Evolutionary conservation across 2,113 vertebrate species (phyloP), one percentile per base, ranked within the genome.

Genomic region (Porphyrio hochstetteri): DNA sequence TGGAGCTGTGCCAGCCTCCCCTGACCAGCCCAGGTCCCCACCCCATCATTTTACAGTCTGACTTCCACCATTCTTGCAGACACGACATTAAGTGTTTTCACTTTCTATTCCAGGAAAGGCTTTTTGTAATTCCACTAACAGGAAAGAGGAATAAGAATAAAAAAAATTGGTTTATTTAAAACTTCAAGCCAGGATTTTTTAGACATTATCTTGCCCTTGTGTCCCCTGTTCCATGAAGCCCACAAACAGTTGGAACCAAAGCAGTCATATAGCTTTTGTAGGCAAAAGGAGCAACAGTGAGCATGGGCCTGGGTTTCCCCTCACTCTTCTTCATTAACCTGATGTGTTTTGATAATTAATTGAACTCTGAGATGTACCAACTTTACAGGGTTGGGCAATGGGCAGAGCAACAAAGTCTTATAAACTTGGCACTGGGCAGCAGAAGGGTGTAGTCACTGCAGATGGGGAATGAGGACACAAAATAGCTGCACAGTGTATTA

Each of bases 241-340:
- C 38, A 52, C 31, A 71, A 67, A 35, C 5, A 16, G n/a, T 61
- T 50, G n/a, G 42, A 46, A 46, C 48, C 13, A 64, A 69, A 76
- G 48, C 36, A 5, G 4, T 14, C 40, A 53, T 2, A 12, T 0
- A 69, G 10, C 6, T 86, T 48, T 24, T 2, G 6, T 7, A 50
- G 35, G 46, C 9, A 69, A 53, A 70, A 64, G 23, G 35, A 52
- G 5, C 1, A 8, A 56, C 10, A 50, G 52, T 5, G 4, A n/a
- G 12, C 3, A 0, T 3, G 48, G n/a, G 25, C 5, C 31, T 74
- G 16, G 14, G 8, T 12, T 57, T 75, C 42, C 29, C 46, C 35
- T 72, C 42, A 4, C 25, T 72, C 5, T 5, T 64, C 14, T 31
- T 31, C 9, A 1, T 52, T 59, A 84, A 42, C 11, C 68, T 79